Percentiles rank a stretch among this genome's conserved stretches.
Conservation (phyloP, 2,888 invertebrate genomes). For the Megamerina dolium region DNA sequence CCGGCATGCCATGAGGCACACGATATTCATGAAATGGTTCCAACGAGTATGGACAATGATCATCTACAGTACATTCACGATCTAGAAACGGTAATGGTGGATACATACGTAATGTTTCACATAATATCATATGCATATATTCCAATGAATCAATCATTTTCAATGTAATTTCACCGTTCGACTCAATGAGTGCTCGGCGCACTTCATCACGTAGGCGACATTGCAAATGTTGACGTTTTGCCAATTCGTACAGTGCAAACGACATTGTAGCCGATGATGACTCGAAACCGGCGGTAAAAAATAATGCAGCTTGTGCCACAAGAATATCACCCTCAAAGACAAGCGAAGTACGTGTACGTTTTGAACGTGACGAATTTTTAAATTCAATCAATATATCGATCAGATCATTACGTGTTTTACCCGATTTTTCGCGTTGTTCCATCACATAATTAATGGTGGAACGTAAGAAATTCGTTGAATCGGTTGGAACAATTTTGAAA, state of each 20-base stretch:
- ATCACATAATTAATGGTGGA: constrained; percentile 48
- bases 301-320: constrained; percentile 46
- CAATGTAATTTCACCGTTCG: constrained; percentile 45
- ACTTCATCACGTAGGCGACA: constrained; percentile 49
- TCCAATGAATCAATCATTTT: constrained; percentile 46
- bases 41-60: constrained; percentile 28
- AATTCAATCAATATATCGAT: constrained; percentile 52
- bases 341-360: no score
- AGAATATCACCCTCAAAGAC: constrained; percentile 42
- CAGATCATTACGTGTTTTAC: constrained; percentile 48
- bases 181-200: constrained; percentile 35
- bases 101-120: constrained; percentile 45
- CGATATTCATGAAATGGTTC: constrained; percentile 33
- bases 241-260: constrained; percentile 48
- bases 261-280: constrained; percentile 50
- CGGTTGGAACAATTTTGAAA: constrained; percentile 44
- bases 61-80: constrained; percentile 35
- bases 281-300: constrained; percentile 48
- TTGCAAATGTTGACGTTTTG: constrained; percentile 47
- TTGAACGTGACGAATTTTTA: constrained; percentile 35
- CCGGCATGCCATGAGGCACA: constrained; percentile 42
- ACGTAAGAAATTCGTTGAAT: constrained; percentile 42
- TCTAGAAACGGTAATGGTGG: constrained; percentile 46
- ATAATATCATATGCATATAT: constrained; percentile 48
- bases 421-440: constrained; percentile 43